Conservation (phyloP, 2,888 invertebrate species). For the Chloroclystis v-ata region DNA sequence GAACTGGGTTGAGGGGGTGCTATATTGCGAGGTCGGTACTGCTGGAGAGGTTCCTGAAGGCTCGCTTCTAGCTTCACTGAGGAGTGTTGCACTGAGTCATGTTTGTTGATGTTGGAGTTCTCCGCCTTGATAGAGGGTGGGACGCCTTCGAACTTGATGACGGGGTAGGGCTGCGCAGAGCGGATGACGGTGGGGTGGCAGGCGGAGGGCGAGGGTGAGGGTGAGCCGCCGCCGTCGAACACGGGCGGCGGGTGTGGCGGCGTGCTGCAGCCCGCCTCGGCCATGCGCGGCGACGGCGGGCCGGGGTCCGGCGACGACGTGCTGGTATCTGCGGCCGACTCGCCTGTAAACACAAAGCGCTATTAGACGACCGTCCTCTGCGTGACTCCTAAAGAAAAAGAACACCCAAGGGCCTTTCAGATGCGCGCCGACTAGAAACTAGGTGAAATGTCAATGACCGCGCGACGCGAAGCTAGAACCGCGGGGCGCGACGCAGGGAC, state of each 20-base stretch:
- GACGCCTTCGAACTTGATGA: conserved; percentile 79
- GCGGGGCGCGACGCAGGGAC: conserved; percentile 72
- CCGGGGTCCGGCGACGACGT: conserved; percentile 94
- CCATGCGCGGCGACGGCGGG: conserved; percentile 90
- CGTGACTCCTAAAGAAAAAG: conserved; percentile 51
- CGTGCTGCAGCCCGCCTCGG: conserved; percentile 81
- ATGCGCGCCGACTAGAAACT: conserved; percentile 73
- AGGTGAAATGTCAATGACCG: conserved; percentile 78
- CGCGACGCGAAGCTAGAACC: conserved; percentile 61
- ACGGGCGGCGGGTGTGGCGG: conserved; percentile 78
- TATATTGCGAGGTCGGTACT: conserved; percentile 58
- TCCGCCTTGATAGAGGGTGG: conserved; percentile 55
- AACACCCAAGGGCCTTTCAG: conserved; percentile 60
- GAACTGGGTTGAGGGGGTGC: conserved; percentile 68
- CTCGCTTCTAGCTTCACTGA: conserved; percentile 69
- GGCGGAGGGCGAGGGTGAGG: conserved; percentile 57
- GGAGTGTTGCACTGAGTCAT: conserved; percentile 57
- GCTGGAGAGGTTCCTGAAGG: conserved; percentile 52
- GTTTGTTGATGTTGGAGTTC: conserved; percentile 49
- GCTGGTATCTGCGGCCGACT: conserved; percentile 95
- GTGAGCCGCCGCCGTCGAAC: conserved; percentile 72
- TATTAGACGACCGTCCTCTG: conserved; percentile 50
- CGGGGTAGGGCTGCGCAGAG: conserved; percentile 77
- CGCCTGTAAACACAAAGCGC: conserved; percentile 79
- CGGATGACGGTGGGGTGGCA: conserved; percentile 77